A percentile compares a stretch with the other conserved stretches of the same genome.
Evolutionary conservation across 2,797 vertebrate genomes (phyloP).

Genomic region (Cheirogaleus major): DNA sequence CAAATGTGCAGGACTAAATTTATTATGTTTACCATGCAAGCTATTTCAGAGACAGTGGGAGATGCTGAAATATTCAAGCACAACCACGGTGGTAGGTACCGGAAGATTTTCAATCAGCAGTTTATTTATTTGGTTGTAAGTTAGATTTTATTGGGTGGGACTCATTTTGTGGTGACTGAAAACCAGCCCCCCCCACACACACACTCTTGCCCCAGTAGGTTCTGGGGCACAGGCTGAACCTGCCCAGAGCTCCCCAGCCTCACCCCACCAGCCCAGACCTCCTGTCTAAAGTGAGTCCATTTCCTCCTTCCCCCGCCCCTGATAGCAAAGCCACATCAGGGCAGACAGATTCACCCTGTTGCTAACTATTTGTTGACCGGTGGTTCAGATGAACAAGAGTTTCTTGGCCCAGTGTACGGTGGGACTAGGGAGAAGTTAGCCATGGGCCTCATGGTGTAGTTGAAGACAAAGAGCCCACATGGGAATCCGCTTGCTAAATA

Average conservation of each 20-base stretch:
- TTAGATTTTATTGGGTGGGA: background rate
- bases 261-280: background rate
- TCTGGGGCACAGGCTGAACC: too few species aligned
- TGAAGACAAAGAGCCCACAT: fast-evolving
- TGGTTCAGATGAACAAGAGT: background rate
- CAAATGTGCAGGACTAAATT: background rate
- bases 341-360: too few species aligned
- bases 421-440: background rate
- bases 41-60: fast-evolving
- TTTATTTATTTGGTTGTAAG: background rate
- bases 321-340: fast-evolving
- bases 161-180: background rate
- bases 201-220: too few species aligned
- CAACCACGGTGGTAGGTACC: fast-evolving
- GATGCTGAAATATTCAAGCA: fast-evolving
- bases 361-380: fast-evolving
- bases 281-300: fast-evolving
- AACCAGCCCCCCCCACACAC: background rate
- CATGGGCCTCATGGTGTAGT: fast-evolving
- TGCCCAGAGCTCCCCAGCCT: fast-evolving
- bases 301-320: too few species aligned
- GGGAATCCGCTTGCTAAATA: fast-evolving
- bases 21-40: fast-evolving
- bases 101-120: background rate
- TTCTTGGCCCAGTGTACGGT: fast-evolving